Percentiles rank a stretch among this genome's conserved stretches.
Conservation (phyloP, 2,797 vertebrate genomes). For the Percopsis omiscomaycus region DNA sequence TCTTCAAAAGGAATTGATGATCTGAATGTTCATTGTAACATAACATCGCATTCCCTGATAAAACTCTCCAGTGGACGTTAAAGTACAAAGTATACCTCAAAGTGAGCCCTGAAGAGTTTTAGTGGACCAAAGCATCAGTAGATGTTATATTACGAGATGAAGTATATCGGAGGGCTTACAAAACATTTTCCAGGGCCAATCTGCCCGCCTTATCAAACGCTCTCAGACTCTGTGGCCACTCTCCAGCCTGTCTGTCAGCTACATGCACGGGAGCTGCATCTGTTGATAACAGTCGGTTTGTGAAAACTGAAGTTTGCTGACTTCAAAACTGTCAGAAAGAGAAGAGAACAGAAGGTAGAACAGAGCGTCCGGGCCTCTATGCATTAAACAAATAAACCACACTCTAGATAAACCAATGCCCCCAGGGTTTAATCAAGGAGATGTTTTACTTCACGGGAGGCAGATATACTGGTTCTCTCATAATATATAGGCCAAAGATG, state of each 20-base stretch:
- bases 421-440: conserved; percentile 39
- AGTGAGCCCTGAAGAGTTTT: conserved; percentile 53
- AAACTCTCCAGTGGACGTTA: conserved; percentile 33
- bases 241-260: conserved; percentile 61
- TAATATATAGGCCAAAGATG: conserved; percentile 33
- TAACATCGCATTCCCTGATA: conserved; percentile 31
- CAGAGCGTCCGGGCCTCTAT: not conserved
- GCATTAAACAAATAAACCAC: not conserved
- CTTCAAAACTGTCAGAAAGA: conserved; percentile 22
- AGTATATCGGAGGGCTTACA: conserved; percentile 64
- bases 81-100: conserved; percentile 44
- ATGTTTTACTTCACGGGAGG: conserved; percentile 36
- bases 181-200: conserved; percentile 59
- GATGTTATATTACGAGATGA: conserved; percentile 70
- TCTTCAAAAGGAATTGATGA: no score
- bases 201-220: conserved; percentile 68
- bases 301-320: conserved; percentile 14
- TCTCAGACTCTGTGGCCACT: conserved; percentile 68
- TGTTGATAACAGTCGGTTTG: conserved; percentile 53
- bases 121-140: conserved; percentile 39
- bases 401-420: conserved; percentile 5
- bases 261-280: conserved; percentile 35
- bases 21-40: not conserved
- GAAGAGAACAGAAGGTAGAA: not conserved
- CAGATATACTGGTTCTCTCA: conserved; percentile 13